Conservation (phyloP, 2,797 vertebrate genomes). For the Dendrocincla tyrannina region DNA sequence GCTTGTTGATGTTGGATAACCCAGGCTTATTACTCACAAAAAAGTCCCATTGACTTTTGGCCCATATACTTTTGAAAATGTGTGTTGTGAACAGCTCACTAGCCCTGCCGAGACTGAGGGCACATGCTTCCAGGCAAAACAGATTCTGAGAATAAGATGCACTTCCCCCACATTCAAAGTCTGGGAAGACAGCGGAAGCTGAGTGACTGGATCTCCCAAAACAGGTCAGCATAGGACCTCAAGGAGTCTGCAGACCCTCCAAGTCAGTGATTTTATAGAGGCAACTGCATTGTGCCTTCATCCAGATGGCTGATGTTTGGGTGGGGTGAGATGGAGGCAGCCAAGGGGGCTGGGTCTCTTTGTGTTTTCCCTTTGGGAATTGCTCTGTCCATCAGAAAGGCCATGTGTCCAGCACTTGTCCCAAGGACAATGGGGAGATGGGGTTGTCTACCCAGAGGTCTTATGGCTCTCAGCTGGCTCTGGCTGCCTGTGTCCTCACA, state of each 20-base stretch:
- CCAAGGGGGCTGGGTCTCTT: neutral
- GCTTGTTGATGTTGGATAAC: slow-evolving; percentile 41
- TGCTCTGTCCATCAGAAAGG: neutral
- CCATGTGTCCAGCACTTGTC: neutral
- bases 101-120: neutral
- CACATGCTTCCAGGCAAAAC: neutral
- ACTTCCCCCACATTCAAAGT: neutral
- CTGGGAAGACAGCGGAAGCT: neutral
- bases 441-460: neutral
- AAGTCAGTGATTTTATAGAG: neutral
- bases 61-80: neutral
- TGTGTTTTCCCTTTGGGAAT: neutral
- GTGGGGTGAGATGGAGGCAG: neutral
- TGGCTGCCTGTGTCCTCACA: fast-evolving
- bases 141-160: neutral
- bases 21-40: neutral
- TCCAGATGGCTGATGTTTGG: neutral
- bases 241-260: neutral
- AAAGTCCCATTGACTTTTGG: slow-evolving; percentile 15
- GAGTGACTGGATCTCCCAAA: neutral
- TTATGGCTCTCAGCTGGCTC: neutral
- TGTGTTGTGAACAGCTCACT: neutral
- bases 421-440: neutral
- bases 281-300: neutral
- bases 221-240: neutral